Conservation (phyloP, 2,113 vertebrate genomes). For the Numida meleagris region DNA sequence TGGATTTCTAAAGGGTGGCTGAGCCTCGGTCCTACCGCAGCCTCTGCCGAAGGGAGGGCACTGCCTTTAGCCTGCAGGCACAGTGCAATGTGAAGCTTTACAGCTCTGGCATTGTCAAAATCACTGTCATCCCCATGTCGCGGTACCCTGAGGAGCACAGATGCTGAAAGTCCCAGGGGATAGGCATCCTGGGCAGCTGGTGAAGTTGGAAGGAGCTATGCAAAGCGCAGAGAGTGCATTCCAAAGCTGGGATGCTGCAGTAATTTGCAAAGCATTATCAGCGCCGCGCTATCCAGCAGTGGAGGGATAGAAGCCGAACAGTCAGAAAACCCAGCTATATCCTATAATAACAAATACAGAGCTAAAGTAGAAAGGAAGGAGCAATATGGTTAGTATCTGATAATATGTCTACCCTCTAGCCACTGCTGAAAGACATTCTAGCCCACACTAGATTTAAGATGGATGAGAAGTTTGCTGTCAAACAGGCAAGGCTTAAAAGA, state of each 20-base stretch:
- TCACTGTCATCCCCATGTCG: not conserved
- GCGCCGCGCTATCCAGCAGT: not conserved
- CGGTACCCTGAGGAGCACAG: not conserved
- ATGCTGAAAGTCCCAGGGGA: not conserved
- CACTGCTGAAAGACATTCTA: conserved; percentile 62
- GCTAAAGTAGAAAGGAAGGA: conserved; percentile 36
- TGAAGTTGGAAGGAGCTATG: not conserved
- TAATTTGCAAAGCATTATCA: conserved; percentile 35
- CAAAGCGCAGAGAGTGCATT: not conserved
- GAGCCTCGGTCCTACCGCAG: not conserved
- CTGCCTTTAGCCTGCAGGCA: not conserved
- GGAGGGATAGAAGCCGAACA: not conserved
- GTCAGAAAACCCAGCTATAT: conserved; percentile 4
- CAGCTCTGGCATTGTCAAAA: not conserved
- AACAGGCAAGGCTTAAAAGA: conserved; percentile 64
- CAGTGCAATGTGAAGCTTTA: not conserved
- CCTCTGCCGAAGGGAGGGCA: not conserved
- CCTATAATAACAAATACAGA: conserved; percentile 49
- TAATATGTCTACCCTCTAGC: conserved; percentile 44
- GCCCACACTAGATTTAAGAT: conserved; percentile 61
- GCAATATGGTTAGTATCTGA: conserved; percentile 56
- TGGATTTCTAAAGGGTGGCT: not conserved
- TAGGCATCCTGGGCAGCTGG: not conserved
- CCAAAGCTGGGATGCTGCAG: not conserved
- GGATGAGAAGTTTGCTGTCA: conserved; percentile 72